Evolutionary conservation across 2,113 vertebrate species (phyloP).

Genomic region (Aramus guarauna): DNA sequence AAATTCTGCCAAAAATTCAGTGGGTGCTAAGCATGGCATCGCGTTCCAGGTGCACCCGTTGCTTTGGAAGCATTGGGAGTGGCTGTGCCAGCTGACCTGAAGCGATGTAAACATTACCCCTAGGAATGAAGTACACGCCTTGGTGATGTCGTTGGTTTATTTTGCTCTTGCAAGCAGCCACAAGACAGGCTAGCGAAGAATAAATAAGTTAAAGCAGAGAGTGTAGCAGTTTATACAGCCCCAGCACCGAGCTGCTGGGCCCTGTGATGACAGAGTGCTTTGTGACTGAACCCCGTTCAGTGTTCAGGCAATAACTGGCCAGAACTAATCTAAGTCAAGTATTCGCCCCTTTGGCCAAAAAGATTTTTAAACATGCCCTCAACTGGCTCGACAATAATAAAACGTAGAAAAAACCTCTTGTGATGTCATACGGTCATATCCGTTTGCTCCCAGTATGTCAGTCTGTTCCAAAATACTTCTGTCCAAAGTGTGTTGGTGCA

Average conservation of each 20-base stretch:
- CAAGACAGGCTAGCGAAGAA: constrained; percentile 36
- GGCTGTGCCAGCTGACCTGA: background rate
- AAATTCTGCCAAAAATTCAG: background rate
- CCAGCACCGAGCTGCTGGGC: background rate
- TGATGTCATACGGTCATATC: background rate
- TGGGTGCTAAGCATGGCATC: background rate
- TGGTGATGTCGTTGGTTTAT: constrained; percentile 40
- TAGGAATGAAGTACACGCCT: constrained; percentile 12
- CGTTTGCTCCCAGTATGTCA: constrained; percentile 64
- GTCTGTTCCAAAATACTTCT: constrained; percentile 97
- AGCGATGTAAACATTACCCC: background rate
- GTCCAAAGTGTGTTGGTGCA: constrained; percentile 94
- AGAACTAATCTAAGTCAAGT: background rate
- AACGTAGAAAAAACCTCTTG: constrained; percentile 40
- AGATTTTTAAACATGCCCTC: constrained; percentile 14
- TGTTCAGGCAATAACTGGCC: constrained; percentile 19
- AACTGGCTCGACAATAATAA: constrained; percentile 24
- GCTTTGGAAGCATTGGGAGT: background rate
- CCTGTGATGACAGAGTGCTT: background rate
- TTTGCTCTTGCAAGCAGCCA: constrained; percentile 40
- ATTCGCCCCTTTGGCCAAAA: constrained; percentile 31
- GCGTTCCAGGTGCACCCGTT: background rate
- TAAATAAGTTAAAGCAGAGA: constrained; percentile 58
- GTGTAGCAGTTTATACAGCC: background rate
- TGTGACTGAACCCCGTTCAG: background rate